Conservation (phyloP, 1,140 invertebrate genomes). For the Drosophila pseudoananassae region DNA sequence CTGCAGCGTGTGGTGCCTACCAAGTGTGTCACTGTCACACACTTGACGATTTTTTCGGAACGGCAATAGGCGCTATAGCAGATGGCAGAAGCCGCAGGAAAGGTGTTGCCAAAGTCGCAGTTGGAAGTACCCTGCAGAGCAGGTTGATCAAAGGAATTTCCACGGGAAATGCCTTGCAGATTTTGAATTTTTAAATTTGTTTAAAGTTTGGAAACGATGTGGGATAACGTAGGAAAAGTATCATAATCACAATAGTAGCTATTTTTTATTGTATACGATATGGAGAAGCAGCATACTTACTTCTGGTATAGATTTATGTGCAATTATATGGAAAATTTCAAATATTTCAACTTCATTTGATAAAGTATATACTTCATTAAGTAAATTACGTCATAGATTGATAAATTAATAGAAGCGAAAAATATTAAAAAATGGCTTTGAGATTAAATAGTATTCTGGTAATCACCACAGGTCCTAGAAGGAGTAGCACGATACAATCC, state of each 20-base stretch:
- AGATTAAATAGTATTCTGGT: too few relatives aligned
- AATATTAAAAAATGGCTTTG: too few relatives aligned
- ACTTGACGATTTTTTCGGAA: slow-evolving; percentile 70
- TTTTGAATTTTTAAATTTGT: neutral
- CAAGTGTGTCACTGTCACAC: slow-evolving; percentile 81
- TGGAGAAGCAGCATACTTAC: too few relatives aligned
- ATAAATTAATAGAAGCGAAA: too few relatives aligned
- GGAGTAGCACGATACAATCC: neutral
- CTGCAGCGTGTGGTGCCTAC: slow-evolving; percentile 21
- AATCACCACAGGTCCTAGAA: neutral
- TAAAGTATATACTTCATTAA: too few relatives aligned
- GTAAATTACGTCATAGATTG: too few relatives aligned
- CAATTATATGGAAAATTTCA: too few relatives aligned
- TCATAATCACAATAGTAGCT: too few relatives aligned
- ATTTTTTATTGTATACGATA: too few relatives aligned
- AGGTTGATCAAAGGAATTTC: slow-evolving; percentile 2
- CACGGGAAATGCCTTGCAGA: neutral
- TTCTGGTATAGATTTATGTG: too few relatives aligned
- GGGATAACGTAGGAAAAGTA: too few relatives aligned
- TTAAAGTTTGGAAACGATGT: neutral
- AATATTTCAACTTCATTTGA: too few relatives aligned
- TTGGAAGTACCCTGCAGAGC: slow-evolving; percentile 13
- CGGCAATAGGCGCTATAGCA: slow-evolving; percentile 47
- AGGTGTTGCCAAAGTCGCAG: slow-evolving; percentile 3
- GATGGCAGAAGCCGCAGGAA: slow-evolving; percentile 4